Evolutionary conservation across 1,140 invertebrate genomes (phyloP).

Genomic region (Eupristina koningsbergeri): DNA sequence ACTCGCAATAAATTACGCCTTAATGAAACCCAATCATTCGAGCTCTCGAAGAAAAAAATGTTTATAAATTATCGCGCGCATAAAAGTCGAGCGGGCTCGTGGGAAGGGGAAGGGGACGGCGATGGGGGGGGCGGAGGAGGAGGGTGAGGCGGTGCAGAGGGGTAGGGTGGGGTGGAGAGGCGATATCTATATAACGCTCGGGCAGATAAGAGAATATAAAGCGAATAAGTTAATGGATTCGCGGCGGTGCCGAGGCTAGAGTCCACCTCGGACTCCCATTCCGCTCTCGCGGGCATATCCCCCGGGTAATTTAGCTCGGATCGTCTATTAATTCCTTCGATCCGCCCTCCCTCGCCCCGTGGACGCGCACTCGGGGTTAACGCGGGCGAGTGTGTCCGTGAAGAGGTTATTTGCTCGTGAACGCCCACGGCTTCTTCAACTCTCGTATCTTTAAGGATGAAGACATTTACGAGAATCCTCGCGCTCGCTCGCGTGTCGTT

Average conservation of each 20-base stretch:
- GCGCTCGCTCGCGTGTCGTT: constrained; percentile 34
- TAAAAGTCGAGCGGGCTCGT: constrained; percentile 16
- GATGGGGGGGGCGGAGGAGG: too few species aligned
- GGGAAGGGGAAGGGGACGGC: too few species aligned
- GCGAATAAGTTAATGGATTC: constrained; percentile 38
- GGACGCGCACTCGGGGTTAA: constrained; percentile 17
- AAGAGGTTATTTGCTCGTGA: constrained; percentile 42
- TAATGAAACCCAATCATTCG: constrained; percentile 17
- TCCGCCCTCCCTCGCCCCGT: background rate
- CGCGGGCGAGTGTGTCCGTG: constrained; percentile 27
- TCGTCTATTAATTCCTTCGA: constrained; percentile 36
- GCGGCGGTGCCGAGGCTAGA: background rate
- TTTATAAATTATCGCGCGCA: constrained; percentile 40
- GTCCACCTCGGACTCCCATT: background rate
- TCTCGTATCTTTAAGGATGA: constrained; percentile 52
- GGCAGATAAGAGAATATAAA: constrained; percentile 30
- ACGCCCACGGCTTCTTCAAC: constrained; percentile 44
- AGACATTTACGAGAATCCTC: constrained; percentile 53
- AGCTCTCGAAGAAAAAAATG: background rate
- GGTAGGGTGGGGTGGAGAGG: background rate
- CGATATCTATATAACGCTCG: constrained; percentile 8
- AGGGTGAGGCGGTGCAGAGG: too few species aligned
- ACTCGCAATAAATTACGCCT: background rate
- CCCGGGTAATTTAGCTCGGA: constrained; percentile 3
- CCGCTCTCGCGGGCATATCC: background rate